Evolutionary conservation across 92 coral and sea anemone genomes (phyloP).

Genomic region (Actinostola sp.): DNA sequence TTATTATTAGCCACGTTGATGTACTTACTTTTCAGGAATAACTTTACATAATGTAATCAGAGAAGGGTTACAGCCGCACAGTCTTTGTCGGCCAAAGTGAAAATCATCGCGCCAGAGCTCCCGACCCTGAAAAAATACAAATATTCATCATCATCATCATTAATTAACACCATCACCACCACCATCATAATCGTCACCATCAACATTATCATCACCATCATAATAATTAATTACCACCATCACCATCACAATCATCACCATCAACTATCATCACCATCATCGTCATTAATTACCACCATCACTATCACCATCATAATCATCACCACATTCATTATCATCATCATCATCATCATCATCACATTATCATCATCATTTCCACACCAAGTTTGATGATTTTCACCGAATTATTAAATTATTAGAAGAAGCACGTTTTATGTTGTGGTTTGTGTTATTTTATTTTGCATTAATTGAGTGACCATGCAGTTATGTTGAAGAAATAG

Average conservation of each 20-base stretch:
- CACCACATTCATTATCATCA: too few relatives aligned
- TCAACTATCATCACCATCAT: background rate
- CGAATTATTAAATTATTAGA: too few relatives aligned
- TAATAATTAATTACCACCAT: background rate
- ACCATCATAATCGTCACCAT: constrained; percentile 1
- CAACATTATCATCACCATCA: background rate
- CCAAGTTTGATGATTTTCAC: too few relatives aligned
- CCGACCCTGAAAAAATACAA: constrained; percentile 61
- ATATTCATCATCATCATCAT: background rate
- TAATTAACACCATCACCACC: background rate
- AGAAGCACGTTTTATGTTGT: too few relatives aligned
- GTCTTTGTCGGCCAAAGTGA: constrained; percentile 89
- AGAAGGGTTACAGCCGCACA: constrained; percentile 87
- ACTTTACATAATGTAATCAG: constrained; percentile 77
- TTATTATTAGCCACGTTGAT: background rate
- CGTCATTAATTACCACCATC: too few relatives aligned
- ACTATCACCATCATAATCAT: too few relatives aligned
- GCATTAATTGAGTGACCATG: too few relatives aligned
- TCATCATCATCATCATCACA: too few relatives aligned
- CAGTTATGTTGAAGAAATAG: too few relatives aligned
- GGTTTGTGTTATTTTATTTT: too few relatives aligned
- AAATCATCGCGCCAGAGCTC: constrained; percentile 90
- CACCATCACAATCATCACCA: background rate
- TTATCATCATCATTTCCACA: too few relatives aligned
- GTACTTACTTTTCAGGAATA: constrained; percentile 77